phyloP scores from a whole-genome alignment of 1,140 invertebrate genomes.

The Bombus terrestris region DNA sequence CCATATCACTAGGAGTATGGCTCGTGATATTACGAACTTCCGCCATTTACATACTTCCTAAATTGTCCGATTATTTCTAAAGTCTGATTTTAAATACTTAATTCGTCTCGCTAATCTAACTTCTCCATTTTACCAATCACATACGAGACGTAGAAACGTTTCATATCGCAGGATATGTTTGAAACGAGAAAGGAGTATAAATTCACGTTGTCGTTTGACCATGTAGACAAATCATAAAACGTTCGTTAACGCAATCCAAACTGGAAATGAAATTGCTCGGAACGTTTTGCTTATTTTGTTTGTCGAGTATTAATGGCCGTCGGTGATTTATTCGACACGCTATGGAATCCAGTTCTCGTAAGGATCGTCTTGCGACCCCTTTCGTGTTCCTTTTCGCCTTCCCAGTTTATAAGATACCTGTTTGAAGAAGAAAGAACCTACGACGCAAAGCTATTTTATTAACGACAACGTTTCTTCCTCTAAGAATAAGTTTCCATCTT shows the following conservation, averaged over 20 bases:
- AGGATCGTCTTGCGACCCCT: background rate
- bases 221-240: background rate
- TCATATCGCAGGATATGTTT: background rate
- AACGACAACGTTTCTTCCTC: background rate
- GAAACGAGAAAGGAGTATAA: background rate
- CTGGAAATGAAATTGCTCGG: conserved; percentile 2
- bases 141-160: background rate
- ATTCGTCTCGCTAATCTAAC: background rate
- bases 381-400: background rate
- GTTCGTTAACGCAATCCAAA: background rate
- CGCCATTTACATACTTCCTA: too few relatives aligned
- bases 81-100: background rate
- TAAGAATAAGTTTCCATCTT: background rate
- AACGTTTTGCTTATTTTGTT: background rate
- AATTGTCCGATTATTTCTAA: background rate
- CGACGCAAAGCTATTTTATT: conserved; percentile 13
- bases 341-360: background rate
- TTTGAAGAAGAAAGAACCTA: background rate
- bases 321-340: conserved; percentile 3
- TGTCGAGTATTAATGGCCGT: background rate
- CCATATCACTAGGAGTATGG: too few relatives aligned
- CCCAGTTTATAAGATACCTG: background rate
- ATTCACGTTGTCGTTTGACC: background rate
- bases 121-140: background rate
- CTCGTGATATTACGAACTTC: too few relatives aligned